Percentiles rank a stretch among this genome's conserved stretches.
Evolutionary conservation across 2,113 vertebrate genomes (phyloP).

Genomic region (Cnemophilus loriae): DNA sequence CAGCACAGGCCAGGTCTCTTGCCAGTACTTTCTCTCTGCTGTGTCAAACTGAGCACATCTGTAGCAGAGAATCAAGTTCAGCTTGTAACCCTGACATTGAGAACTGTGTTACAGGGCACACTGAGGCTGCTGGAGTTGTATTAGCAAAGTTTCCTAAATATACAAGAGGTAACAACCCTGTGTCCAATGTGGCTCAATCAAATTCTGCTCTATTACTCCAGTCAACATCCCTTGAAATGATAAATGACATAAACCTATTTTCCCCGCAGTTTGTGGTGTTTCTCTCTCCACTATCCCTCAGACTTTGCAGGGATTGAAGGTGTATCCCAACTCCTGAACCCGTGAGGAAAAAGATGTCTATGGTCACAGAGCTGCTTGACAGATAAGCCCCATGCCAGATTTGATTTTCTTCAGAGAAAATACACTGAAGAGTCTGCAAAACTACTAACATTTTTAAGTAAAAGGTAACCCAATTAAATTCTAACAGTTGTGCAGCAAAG

Average conservation of each 20-base stretch:
- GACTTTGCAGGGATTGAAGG: background rate
- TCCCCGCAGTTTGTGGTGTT: background rate
- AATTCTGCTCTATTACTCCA: background rate
- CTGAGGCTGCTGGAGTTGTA: background rate
- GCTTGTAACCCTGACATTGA: background rate
- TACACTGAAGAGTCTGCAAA: background rate
- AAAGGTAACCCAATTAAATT: background rate
- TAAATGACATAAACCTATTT: background rate
- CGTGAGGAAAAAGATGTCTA: background rate
- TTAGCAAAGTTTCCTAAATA: background rate
- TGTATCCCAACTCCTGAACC: rapidly evolving
- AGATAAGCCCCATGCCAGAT: background rate
- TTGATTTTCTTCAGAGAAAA: background rate
- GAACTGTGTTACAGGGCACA: background rate
- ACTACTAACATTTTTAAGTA: background rate
- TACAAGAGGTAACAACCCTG: background rate
- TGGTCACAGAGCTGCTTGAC: background rate
- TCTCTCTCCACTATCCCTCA: background rate
- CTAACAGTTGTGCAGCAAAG: background rate
- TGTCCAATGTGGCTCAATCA: background rate
- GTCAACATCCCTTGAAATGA: background rate
- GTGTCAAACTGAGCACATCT: background rate
- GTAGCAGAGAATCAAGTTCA: background rate
- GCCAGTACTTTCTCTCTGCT: background rate
- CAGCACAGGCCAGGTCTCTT: background rate